A percentile compares a stretch with the other conserved stretches of the same genome.
Evolutionary conservation across 2,888 invertebrate species (phyloP).

Genomic region (Napeogenes sylphis): DNA sequence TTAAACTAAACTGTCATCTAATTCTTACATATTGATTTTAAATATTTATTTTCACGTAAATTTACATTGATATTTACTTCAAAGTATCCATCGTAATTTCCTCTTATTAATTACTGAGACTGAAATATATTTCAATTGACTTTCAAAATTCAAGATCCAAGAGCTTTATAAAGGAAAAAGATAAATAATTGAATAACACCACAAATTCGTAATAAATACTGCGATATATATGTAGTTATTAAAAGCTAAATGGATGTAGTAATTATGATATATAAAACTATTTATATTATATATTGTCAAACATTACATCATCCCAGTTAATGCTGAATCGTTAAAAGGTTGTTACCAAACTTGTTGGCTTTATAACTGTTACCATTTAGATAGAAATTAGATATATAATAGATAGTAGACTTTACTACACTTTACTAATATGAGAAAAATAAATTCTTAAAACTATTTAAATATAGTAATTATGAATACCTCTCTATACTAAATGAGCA

Average conservation of each 20-base stretch:
- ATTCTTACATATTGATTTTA: too few species aligned
- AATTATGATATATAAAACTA: slow-evolving; percentile 39
- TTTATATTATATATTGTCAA: slow-evolving; percentile 33
- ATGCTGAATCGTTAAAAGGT: slow-evolving; percentile 38
- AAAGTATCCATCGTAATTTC: too few species aligned
- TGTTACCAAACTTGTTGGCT: slow-evolving; percentile 16
- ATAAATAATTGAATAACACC: slow-evolving; percentile 2
- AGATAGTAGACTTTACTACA: slow-evolving; percentile 1
- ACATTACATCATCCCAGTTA: slow-evolving; percentile 41
- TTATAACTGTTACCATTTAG: not conserved
- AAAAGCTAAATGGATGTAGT: slow-evolving; percentile 29
- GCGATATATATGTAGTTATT: slow-evolving; percentile 9
- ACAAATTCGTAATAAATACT: not conserved
- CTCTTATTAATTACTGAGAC: too few species aligned
- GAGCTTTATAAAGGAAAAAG: not conserved
- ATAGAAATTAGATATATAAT: not conserved
- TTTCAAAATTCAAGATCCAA: not conserved
- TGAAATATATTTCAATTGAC: not conserved
- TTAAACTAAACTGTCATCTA: too few species aligned
- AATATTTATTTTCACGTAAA: too few species aligned
- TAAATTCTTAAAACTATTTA: slow-evolving; percentile 32
- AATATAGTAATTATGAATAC: slow-evolving; percentile 37
- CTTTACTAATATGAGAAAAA: slow-evolving; percentile 15
- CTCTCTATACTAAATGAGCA: slow-evolving; percentile 69
- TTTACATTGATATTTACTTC: too few species aligned